Evolutionary conservation across 2,113 vertebrate genomes (phyloP), one percentile per base, ranked within the genome.

Genomic region (Anguilla japonica): DNA sequence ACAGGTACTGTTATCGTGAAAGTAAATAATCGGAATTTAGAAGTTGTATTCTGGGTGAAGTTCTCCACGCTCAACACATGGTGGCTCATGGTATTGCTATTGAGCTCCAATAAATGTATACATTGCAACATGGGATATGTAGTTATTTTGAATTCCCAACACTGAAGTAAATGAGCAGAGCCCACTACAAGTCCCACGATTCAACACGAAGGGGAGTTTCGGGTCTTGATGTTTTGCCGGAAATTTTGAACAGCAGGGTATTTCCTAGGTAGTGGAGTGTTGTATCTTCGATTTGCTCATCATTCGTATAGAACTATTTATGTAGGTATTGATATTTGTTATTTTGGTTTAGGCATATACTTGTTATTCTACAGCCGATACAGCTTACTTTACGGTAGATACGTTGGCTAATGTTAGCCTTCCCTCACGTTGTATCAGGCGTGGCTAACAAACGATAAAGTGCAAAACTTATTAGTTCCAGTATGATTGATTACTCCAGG

Each of bases 211-310:
- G 57, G 26, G 79, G 60, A 15, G 41, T 41, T 80, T 80, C 40
- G 41, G 26, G 63, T 41, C 15, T 80, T 40, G 78, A n/a, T 41
- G 39, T 80, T 86, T 86, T 41, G 57, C 80, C 85, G 85, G 85
- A 86, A 86, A 86, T 86, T 86, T 86, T 41, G 85, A 86, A 39
- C 79, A 57, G 50, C 9, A n/a, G 41, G 26, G 16, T 86, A 82
- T 56, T 50, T 29, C 1, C 79, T 60, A 41, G 85, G n/a, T 29
- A 20, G 13, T 7, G 11, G 80, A 46, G 22, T 75, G 9, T 53
- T 53, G 9, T 53, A 53, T 82, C 8, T 53, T 53, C 50, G 7
- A 53, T 86, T 60, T 29, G 13, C 7, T 18, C 34, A 81, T 67
- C 13, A 3, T 79, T 56, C 13, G 0, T 26, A 20, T 63, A 5